These are phyloP conservation scores for Apodemia hepburni DNA, from an alignment of 2,888 invertebrate genomes.

Conservation along the genomic window DNA sequence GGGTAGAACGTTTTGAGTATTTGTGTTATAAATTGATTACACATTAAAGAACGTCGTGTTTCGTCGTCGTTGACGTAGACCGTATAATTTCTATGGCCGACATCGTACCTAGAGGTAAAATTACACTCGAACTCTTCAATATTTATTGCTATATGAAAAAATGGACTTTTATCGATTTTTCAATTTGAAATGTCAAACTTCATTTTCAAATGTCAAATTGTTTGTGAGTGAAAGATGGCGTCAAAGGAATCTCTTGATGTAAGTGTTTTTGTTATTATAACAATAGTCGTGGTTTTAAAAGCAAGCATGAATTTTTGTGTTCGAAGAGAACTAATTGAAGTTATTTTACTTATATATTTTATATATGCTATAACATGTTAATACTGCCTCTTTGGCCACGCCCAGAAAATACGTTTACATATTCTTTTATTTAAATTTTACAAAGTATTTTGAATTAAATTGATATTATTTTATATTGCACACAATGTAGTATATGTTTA, in stretches of 20 bases:
- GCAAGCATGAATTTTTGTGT: not conserved
- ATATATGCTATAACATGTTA: not conserved
- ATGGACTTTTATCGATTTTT: slow-evolving; percentile 42
- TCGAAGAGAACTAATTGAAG: slow-evolving; percentile 7
- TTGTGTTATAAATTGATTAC: too few species aligned
- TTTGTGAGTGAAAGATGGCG: slow-evolving; percentile 77
- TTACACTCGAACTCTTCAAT: too few species aligned
- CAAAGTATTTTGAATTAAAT: slow-evolving; percentile 16
- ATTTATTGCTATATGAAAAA: slow-evolving; percentile 29
- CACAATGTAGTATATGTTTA: not conserved
- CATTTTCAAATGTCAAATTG: slow-evolving; percentile 54
- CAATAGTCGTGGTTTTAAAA: slow-evolving; percentile 27
- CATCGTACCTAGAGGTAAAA: too few species aligned
- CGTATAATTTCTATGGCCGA: too few species aligned
- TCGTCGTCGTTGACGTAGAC: too few species aligned
- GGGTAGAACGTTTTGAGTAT: too few species aligned
- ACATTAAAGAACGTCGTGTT: too few species aligned
- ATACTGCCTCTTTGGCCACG: slow-evolving; percentile 18
- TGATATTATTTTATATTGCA: not conserved
- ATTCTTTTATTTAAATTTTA: slow-evolving; percentile 16
- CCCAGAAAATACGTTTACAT: slow-evolving; percentile 13
- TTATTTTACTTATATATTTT: not conserved
- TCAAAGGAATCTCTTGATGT: slow-evolving; percentile 77
- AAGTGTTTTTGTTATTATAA: slow-evolving; percentile 47
- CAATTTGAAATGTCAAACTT: slow-evolving; percentile 47